Evolutionary conservation across 2,797 vertebrate species (phyloP).

Genomic region (Sebastolobus alascanus): DNA sequence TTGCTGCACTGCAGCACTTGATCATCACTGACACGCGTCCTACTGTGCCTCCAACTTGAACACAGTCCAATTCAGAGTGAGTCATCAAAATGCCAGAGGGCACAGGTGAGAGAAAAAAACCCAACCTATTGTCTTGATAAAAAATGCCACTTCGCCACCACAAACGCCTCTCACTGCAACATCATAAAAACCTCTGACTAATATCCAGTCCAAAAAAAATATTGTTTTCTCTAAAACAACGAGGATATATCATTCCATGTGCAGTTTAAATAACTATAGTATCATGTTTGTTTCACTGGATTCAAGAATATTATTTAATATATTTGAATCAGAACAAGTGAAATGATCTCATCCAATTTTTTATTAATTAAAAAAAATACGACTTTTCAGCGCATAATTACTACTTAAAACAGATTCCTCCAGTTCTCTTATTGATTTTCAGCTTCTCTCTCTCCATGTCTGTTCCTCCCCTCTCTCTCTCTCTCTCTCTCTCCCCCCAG

Average conservation of each 20-base stretch:
- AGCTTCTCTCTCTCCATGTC: conserved; percentile 47
- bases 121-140: conserved; percentile 17
- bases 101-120: conserved; percentile 45
- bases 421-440: conserved; percentile 68
- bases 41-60: conserved; percentile 54
- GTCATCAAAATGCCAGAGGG: conserved; percentile 65
- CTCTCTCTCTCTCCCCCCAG: conserved; percentile 24
- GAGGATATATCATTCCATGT: background rate
- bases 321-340: background rate
- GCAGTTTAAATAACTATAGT: background rate
- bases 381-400: conserved; percentile 32
- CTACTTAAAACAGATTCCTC: conserved; percentile 52
- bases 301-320: background rate
- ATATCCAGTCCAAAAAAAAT: background rate
- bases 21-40: conserved; percentile 60
- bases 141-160: conserved; percentile 13
- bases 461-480: conserved; percentile 41
- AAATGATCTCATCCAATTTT: background rate
- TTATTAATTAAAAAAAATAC: background rate
- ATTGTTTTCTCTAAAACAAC: background rate
- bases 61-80: conserved; percentile 58
- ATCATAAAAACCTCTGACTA: background rate
- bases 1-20: conserved; percentile 46
- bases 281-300: background rate
- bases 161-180: conserved; percentile 17